These are phyloP conservation scores for Drosophila sechellia DNA, from an alignment of 1,140 invertebrate species.

Conservation along the genomic window DNA sequence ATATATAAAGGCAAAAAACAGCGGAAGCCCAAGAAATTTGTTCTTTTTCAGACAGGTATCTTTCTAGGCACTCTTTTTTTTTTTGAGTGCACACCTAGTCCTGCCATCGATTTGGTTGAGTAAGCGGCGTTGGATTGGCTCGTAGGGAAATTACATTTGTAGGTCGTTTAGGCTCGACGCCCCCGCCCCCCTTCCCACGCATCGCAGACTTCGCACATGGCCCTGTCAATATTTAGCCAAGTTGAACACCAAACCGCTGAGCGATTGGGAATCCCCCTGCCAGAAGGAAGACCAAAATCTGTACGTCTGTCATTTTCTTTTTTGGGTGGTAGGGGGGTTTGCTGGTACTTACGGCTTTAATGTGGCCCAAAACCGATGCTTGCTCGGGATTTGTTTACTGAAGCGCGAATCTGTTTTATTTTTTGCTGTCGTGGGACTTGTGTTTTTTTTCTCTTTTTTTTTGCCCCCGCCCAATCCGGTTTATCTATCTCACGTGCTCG, in stretches of 20 bases:
- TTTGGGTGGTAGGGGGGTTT: too few relatives aligned
- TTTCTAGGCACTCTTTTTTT: neutral
- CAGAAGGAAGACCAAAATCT: neutral
- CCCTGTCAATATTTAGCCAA: conserved; percentile 47
- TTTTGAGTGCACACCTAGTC: conserved; percentile 11
- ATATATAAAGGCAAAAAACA: too few relatives aligned
- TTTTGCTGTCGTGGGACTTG: conserved; percentile 3
- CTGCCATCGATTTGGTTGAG: conserved; percentile 38
- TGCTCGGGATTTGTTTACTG: conserved; percentile 68
- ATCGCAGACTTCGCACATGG: conserved; percentile 25
- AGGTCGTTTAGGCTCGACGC: conserved; percentile 37
- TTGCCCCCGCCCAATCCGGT: conserved; percentile 14
- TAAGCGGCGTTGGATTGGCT: conserved; percentile 27
- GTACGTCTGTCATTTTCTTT: conserved; percentile 36
- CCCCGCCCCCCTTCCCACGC: too few relatives aligned
- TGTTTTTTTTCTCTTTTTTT: neutral
- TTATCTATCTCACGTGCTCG: conserved; percentile 44
- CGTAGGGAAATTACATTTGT: conserved; percentile 54
- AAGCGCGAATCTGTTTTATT: conserved; percentile 60
- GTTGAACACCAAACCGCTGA: conserved; percentile 41
- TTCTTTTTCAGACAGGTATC: too few relatives aligned
- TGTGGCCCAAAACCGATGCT: conserved; percentile 23
- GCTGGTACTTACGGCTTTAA: conserved; percentile 48
- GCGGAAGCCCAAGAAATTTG: too few relatives aligned
- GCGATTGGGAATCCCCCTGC: conserved; percentile 15